Percentiles rank a stretch among this genome's conserved stretches.
Conservation (phyloP, 2,113 vertebrate species). For the Craseonycteris thonglongyai region DNA sequence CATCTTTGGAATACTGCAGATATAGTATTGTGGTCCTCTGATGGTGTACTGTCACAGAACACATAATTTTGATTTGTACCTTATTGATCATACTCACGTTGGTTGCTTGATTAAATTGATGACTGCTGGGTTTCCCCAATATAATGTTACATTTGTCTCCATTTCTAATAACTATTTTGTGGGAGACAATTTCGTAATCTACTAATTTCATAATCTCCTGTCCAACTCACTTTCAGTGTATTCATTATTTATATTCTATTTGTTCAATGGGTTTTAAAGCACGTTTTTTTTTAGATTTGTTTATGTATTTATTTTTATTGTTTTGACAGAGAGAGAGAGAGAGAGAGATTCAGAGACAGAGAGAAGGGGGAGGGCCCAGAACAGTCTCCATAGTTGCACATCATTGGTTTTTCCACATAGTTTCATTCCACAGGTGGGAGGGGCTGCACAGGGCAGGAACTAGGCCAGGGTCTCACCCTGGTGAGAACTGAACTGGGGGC, state of each 20-base stretch:
- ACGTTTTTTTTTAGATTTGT: too few relatives aligned
- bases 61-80: neutral
- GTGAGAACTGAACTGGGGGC: too few relatives aligned
- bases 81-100: neutral
- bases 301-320: too few relatives aligned
- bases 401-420: too few relatives aligned
- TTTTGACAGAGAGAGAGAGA: too few relatives aligned
- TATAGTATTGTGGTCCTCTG: rapidly evolving
- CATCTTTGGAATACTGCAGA: neutral
- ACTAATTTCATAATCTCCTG: neutral
- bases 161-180: neutral
- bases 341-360: too few relatives aligned
- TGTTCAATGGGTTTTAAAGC: neutral
- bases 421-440: too few relatives aligned
- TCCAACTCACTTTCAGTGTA: neutral
- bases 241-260: neutral
- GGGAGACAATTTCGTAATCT: neutral
- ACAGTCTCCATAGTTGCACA: too few relatives aligned
- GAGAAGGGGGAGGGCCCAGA: too few relatives aligned
- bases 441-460: too few relatives aligned
- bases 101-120: neutral
- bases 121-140: neutral
- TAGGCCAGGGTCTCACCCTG: too few relatives aligned
- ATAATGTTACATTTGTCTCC: neutral
- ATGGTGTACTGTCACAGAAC: neutral